Base-by-base conservation (phyloP, 2,888 invertebrate species). In the Halocaridina rubra region DNA sequence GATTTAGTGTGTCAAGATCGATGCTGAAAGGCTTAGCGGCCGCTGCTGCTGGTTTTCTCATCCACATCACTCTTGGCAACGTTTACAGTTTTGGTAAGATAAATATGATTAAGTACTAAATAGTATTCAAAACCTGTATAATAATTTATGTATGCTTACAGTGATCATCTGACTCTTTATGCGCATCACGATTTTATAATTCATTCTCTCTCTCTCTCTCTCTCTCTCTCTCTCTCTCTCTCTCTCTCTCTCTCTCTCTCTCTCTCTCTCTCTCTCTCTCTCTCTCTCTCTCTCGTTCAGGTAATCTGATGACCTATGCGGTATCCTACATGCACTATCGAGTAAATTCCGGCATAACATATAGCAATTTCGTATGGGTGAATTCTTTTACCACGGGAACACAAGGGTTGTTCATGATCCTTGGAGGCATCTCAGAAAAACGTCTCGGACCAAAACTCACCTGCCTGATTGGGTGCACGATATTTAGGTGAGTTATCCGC, bases 381-480 rank as follows among this genome's bases (percentile, higher is more conserved):
- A 53, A 33, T 29, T 69, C 86, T 4, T 27, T 64, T 22, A 79
- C 81, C 30, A n/a, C 30, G 8, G 74, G 33, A 53, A 57, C 79
- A 16, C 90, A 90, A 88, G 90, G 91, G 7, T 24, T 89, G 10
- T 88, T 89, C 22, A 90, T 91, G 90, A 88, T 89, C 10, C 22
- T 90, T 24, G 90, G 90, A 4, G 91, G 91, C 0, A 10, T 90
- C 5, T 29, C 90, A 61, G 89, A 90, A 67, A 84, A 86, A 57
- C 88, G 87, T 30, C 74, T 90, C 13, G 91, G 90, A 5, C 88
- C 90, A 7, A 86, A 89, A 74, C 75, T 88, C 4, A 89, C 90
- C 19, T 89, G 89, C 39, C 79, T 89, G 1, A 57, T 90, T 22
- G 90, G 91, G 3, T 89, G 89, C 5, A 67, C 89, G 59, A 88